A percentile compares a stretch with the other conserved stretches of the same genome.
phyloP scores from a whole-genome alignment of 2,113 vertebrate genomes.

The Sturnira hondurensis region DNA sequence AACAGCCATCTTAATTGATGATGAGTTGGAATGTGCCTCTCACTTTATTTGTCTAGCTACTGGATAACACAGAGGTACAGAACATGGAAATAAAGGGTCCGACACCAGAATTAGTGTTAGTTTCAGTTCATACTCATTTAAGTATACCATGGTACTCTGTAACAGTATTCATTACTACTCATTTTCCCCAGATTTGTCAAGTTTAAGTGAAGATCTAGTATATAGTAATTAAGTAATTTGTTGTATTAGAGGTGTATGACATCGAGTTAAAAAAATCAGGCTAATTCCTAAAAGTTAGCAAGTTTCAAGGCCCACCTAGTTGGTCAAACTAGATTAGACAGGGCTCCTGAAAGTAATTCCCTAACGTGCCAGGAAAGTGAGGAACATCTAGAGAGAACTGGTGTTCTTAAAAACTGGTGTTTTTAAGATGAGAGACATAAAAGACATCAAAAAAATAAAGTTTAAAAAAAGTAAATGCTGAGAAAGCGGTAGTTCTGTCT shows the following conservation, averaged over 20 bases:
- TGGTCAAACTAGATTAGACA: background rate
- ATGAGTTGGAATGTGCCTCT: constrained; percentile 62
- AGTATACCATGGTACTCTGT: background rate
- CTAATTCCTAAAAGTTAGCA: constrained; percentile 34
- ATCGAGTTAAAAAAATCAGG: background rate
- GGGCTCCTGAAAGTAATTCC: background rate
- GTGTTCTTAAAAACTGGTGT: background rate
- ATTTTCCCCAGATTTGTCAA: constrained; percentile 1
- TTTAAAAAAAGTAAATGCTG: background rate
- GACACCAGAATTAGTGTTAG: constrained; percentile 32
- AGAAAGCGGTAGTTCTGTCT: background rate
- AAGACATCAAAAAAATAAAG: background rate
- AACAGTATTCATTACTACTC: background rate
- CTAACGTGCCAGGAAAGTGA: background rate
- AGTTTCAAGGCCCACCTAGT: background rate
- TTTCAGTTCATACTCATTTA: constrained; percentile 9
- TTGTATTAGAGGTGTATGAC: background rate
- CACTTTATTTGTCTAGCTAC: constrained; percentile 45
- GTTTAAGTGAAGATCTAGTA: background rate
- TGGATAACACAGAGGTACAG: background rate
- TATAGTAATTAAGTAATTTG: constrained; percentile 11
- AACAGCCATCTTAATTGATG: constrained; percentile 58
- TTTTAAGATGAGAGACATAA: background rate
- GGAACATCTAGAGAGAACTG: background rate
- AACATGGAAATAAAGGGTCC: background rate